These are phyloP conservation scores for Sebastes glaucus DNA, from an alignment of 2,797 vertebrate species.

Conservation along the genomic window DNA sequence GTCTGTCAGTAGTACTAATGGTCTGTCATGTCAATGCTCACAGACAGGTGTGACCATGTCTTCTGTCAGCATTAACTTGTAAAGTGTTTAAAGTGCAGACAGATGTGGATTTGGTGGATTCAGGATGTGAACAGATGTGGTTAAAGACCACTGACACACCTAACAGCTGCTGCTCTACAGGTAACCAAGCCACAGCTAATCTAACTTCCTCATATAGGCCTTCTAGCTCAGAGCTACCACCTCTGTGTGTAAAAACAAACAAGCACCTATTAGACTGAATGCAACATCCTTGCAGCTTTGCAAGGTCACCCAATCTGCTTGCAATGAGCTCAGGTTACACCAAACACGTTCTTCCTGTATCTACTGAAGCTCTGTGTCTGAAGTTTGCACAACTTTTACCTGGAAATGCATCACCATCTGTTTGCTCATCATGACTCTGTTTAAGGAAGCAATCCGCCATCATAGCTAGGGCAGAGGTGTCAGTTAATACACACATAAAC, in stretches of 20 bases:
- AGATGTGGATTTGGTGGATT: neutral
- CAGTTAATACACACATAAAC: neutral
- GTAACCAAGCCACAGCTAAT: neutral
- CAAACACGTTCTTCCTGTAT: neutral
- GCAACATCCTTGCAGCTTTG: neutral
- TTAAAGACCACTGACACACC: neutral
- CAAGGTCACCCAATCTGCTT: neutral
- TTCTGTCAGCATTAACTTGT: neutral
- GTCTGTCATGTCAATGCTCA: neutral
- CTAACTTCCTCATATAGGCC: slow-evolving; percentile 60
- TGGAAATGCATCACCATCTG: slow-evolving; percentile 26
- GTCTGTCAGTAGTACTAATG: neutral
- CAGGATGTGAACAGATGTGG: neutral
- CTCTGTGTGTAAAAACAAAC: neutral
- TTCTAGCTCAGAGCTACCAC: neutral
- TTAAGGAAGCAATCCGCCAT: slow-evolving; percentile 30
- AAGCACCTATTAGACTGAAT: neutral
- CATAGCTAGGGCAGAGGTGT: neutral
- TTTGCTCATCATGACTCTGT: neutral
- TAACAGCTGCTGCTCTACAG: slow-evolving; percentile 21
- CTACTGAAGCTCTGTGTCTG: neutral
- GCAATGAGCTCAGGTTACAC: neutral
- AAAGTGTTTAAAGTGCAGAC: neutral
- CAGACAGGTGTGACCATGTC: neutral
- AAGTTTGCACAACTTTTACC: slow-evolving; percentile 66